Conservation (phyloP, 1,140 invertebrate genomes). For the Laodelphax striatellus region DNA sequence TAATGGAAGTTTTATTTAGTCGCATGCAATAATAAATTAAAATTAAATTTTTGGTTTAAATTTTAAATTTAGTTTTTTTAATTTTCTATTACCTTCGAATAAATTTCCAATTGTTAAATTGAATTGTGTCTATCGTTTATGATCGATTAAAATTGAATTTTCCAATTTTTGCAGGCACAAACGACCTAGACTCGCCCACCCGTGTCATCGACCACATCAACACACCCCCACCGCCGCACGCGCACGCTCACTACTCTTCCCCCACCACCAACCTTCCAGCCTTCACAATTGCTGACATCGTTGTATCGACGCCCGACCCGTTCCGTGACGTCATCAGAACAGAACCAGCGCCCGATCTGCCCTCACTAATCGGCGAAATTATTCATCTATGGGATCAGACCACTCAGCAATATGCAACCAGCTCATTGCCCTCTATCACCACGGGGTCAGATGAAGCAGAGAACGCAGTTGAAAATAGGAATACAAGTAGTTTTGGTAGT, state of each 20-base stretch:
- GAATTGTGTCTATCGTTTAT: no score
- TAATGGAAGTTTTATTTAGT: no score
- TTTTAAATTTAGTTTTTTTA: no score
- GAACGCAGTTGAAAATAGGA: no score
- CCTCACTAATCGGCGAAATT: slow-evolving; percentile 37
- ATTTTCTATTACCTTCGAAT: no score
- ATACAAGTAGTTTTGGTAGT: no score
- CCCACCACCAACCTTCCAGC: slow-evolving; percentile 24
- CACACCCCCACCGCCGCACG: slow-evolving; percentile 23
- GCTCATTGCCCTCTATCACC: not conserved
- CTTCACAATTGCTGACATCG: slow-evolving; percentile 30
- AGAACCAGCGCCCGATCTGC: slow-evolving; percentile 48
- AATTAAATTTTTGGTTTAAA: no score
- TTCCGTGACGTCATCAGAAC: slow-evolving; percentile 56
- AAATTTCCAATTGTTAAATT: no score
- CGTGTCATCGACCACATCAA: slow-evolving; percentile 36
- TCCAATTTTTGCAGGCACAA: slow-evolving; percentile 23
- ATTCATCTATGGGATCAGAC: slow-evolving; percentile 32
- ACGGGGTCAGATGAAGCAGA: not conserved
- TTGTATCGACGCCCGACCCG: slow-evolving; percentile 41
- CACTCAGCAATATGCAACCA: slow-evolving; percentile 4
- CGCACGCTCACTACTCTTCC: slow-evolving; percentile 20
- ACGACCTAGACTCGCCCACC: slow-evolving; percentile 33
- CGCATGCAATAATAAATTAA: no score
- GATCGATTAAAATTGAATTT: no score